Base-by-base conservation (phyloP, 2,797 vertebrate species). In the Ptychobarbus kaznakovi region DNA sequence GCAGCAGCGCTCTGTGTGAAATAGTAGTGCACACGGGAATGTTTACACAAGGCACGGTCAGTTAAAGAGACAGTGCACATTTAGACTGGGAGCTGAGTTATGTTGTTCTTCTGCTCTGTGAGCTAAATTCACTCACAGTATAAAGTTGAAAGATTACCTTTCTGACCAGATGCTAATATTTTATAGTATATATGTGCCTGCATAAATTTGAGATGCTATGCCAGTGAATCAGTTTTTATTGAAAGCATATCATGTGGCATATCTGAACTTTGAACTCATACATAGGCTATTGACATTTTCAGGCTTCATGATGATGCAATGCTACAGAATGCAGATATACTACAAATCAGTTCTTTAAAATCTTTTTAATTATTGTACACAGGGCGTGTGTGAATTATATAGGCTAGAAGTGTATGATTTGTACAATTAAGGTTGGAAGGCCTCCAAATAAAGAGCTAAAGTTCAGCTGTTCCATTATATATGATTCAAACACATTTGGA, bases 21-120 rank as follows among this genome's bases (percentile, higher is more conserved):
- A 84, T 92, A 92, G 76, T 80, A 95, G 92, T 91, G 92, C 81
- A 44, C 86, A 88, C 88, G 74, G 87, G 87, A 81, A 89, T 61
- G 80, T 74, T 74, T 89, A 87, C 91, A 85, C 92, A 90, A 92
- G 90, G 92, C 87, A 91, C 88, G 88, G 86, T 80, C 89, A 70
- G 86, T 96, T 96, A 96, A 96, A 96, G 96, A 42, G 83, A 92
- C 94, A 96, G 95, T 79, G n/a, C 86, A 40, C 87, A 58, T 73
- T 84, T 87, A 72, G 3, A 46, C 35, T 66, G n/a, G 5, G 9
- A 63, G 35, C 32, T 3, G 53, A 28, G 20, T 56, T 40, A 8
- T 12, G 6, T 38, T 44, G 3, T 9, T 16, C 11, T 13, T 35
- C 12, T 20, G 11, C 44, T 72, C n/a, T 22, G 22, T 68, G 5